Conservation (phyloP, 1,140 invertebrate genomes). For the Achroia grisella region DNA sequence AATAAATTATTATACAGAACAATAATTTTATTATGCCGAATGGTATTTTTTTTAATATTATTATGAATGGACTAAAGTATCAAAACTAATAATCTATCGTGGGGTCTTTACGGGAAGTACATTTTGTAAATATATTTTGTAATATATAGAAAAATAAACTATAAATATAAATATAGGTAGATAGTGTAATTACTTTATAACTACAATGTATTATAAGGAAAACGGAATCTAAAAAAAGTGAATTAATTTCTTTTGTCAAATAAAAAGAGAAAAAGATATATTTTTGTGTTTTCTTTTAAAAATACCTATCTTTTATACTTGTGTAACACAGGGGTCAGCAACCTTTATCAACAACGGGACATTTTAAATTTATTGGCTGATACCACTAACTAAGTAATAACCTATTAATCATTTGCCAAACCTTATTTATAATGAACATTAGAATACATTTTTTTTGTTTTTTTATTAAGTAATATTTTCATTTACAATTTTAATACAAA, state of each 20-base stretch:
- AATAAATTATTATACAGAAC: slow-evolving; percentile 5
- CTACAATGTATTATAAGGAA: slow-evolving; percentile 65
- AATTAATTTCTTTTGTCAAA: slow-evolving; percentile 72
- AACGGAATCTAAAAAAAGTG: slow-evolving; percentile 57
- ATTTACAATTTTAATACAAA: too few species aligned
- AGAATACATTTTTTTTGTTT: too few species aligned
- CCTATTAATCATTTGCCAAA: too few species aligned
- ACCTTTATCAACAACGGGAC: too few species aligned
- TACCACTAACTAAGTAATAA: too few species aligned
- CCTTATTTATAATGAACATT: too few species aligned
- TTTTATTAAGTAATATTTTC: too few species aligned
- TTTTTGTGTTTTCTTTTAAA: slow-evolving; percentile 42
- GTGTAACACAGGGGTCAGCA: too few species aligned
- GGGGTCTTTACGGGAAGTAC: slow-evolving; percentile 56
- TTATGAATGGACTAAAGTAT: slow-evolving; percentile 23
- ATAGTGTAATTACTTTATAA: slow-evolving; percentile 67
- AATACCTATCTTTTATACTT: too few species aligned
- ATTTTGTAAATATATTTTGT: slow-evolving; percentile 66
- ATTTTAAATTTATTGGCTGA: too few species aligned
- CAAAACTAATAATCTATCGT: slow-evolving; percentile 25
- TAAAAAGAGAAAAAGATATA: slow-evolving; percentile 57
- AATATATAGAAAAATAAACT: slow-evolving; percentile 63
- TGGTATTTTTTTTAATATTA: too few species aligned
- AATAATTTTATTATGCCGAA: slow-evolving; percentile 9
- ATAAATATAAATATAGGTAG: slow-evolving; percentile 67